phyloP scores from a whole-genome alignment of 2,113 vertebrate species.

The Myanophis thanlyinensis region DNA sequence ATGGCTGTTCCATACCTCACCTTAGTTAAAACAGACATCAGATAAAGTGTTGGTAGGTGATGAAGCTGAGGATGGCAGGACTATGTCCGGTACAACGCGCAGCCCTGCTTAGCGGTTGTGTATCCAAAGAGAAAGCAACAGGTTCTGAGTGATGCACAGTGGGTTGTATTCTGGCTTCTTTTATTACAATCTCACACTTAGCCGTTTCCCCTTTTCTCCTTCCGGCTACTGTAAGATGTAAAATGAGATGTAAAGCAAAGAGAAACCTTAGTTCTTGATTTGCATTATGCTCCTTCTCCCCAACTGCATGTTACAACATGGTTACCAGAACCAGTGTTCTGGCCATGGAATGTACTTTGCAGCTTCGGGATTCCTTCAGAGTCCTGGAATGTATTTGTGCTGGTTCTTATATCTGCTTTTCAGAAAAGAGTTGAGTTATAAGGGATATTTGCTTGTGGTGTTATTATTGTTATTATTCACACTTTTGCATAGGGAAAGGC shows the following conservation, averaged over 20 bases:
- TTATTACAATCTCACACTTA: background rate
- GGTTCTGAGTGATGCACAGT: background rate
- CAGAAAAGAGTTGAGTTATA: background rate
- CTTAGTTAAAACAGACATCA: too few relatives aligned
- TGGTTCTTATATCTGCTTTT: background rate
- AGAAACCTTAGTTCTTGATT: background rate
- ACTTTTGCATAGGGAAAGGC: background rate
- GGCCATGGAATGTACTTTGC: background rate
- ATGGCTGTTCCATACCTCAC: background rate
- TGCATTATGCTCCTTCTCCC: background rate
- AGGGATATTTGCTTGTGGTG: background rate
- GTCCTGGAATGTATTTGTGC: background rate
- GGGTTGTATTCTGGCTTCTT: too few relatives aligned
- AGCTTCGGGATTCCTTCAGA: background rate
- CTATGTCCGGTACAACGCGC: too few relatives aligned
- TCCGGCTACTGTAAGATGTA: background rate
- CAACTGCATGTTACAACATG: background rate
- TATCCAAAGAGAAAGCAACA: background rate
- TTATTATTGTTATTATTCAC: too few relatives aligned
- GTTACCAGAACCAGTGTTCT: background rate
- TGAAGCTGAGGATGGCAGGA: background rate
- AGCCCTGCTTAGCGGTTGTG: background rate
- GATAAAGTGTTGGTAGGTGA: background rate
- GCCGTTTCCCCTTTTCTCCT: background rate
- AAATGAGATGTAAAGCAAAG: background rate